Conservation (phyloP, 2,888 invertebrate species). For the Choristoneura rosaceana region DNA sequence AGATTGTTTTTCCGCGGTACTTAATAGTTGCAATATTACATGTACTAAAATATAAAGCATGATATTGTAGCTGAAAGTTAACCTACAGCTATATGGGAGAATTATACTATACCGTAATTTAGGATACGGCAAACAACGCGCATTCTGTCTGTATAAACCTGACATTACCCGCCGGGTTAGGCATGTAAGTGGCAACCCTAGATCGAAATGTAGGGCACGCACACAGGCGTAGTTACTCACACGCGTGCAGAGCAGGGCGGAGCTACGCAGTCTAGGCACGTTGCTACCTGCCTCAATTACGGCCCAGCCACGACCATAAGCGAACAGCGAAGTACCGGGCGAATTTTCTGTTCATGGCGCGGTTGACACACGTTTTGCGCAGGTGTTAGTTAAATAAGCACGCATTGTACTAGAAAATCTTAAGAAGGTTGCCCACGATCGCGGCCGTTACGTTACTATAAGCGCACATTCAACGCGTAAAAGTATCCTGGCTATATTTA, state of each 20-base stretch:
- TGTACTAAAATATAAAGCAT: background rate
- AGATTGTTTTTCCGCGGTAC: no score
- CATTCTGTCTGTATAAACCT: slow-evolving; percentile 48
- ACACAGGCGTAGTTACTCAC: slow-evolving; percentile 57
- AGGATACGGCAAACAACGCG: slow-evolving; percentile 52
- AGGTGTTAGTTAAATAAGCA: background rate
- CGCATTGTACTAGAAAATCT: background rate
- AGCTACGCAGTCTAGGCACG: slow-evolving; percentile 41
- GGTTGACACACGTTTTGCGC: background rate
- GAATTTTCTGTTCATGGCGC: background rate
- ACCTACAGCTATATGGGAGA: background rate
- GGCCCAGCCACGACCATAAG: slow-evolving; percentile 25
- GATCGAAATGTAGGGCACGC: slow-evolving; percentile 71
- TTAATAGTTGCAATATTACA: no score
- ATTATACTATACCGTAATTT: slow-evolving; percentile 24
- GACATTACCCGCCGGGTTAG: slow-evolving; percentile 32
- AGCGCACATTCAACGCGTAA: slow-evolving; percentile 54
- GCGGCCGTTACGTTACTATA: slow-evolving; percentile 12
- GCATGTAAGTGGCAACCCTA: slow-evolving; percentile 44
- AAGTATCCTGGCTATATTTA: slow-evolving; percentile 58
- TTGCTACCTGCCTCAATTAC: slow-evolving; percentile 62
- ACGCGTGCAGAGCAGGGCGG: slow-evolving; percentile 47
- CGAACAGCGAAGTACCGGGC: background rate
- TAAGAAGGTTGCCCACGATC: background rate
- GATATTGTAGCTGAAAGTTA: background rate